phyloP scores from a whole-genome alignment of 2,113 vertebrate genomes.

The Lampris megalopsis region DNA sequence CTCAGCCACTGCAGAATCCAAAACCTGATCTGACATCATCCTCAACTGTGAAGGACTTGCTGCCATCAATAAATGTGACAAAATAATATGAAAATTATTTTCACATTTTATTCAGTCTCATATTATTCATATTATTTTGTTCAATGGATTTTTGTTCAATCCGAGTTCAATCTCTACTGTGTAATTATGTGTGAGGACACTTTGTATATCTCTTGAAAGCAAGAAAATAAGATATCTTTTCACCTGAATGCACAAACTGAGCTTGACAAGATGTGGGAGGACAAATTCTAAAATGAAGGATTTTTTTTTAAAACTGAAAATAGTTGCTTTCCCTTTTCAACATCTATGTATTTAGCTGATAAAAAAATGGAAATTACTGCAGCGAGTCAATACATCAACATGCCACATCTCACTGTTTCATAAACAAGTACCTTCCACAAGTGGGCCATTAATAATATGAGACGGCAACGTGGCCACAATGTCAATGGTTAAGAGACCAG shows the following conservation, averaged over 20 bases:
- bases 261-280: conserved; percentile 31
- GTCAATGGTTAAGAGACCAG: conserved; percentile 12
- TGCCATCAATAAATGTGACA: too few relatives aligned
- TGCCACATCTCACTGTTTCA: conserved; percentile 41
- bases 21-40: too few relatives aligned
- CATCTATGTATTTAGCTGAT: conserved; percentile 31
- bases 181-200: neutral
- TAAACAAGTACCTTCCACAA: conserved; percentile 45
- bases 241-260: conserved; percentile 32
- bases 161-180: neutral
- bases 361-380: conserved; percentile 50
- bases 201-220: neutral
- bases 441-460: conserved; percentile 58
- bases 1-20: too few relatives aligned
- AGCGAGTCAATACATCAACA: conserved; percentile 40
- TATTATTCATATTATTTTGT: too few relatives aligned
- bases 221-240: neutral
- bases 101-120: too few relatives aligned
- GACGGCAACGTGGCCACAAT: conserved; percentile 36
- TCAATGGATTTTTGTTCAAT: neutral
- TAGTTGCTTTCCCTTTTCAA: conserved; percentile 23
- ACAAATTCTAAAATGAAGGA: conserved; percentile 30
- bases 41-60: too few relatives aligned
- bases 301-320: conserved; percentile 35
- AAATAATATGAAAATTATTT: too few relatives aligned